Percentiles rank a stretch among this genome's conserved stretches.
Conservation (phyloP, 2,797 vertebrate genomes). For the Bradypus variegatus region DNA sequence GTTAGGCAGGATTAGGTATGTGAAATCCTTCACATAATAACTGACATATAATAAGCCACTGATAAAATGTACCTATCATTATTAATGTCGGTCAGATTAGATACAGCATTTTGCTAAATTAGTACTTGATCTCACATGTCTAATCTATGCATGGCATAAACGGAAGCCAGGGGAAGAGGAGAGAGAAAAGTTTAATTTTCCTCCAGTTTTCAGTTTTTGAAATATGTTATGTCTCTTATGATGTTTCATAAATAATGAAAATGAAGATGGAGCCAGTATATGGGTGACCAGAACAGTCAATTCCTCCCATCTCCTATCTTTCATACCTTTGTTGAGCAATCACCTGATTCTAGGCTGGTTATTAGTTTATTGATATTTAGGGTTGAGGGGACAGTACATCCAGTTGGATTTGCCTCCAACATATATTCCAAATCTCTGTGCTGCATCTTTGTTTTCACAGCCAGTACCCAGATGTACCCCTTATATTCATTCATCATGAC, state of each 20-base stretch:
- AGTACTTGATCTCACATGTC: not conserved
- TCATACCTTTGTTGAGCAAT: not conserved
- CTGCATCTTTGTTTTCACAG: not conserved
- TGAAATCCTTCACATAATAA: not conserved
- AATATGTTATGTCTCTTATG: not conserved
- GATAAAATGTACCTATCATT: not conserved
- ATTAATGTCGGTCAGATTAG: not conserved
- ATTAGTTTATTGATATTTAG: not conserved
- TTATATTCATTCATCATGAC: not conserved
- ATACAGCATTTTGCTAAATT: not conserved
- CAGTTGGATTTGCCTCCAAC: not conserved
- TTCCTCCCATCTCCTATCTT: not conserved
- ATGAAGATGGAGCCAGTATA: not conserved
- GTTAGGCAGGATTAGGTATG: not conserved
- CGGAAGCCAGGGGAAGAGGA: not conserved
- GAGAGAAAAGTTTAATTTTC: not conserved
- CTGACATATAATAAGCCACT: not conserved
- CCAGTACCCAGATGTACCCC: no score
- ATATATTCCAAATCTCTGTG: not conserved
- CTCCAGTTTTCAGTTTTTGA: not conserved
- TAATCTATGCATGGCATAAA: not conserved
- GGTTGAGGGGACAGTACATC: not conserved
- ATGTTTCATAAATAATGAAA: not conserved
- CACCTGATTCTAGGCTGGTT: not conserved
- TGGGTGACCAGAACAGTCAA: not conserved